Evolutionary conservation across 2,113 vertebrate species (phyloP).

Genomic region (Tyrannus savana): DNA sequence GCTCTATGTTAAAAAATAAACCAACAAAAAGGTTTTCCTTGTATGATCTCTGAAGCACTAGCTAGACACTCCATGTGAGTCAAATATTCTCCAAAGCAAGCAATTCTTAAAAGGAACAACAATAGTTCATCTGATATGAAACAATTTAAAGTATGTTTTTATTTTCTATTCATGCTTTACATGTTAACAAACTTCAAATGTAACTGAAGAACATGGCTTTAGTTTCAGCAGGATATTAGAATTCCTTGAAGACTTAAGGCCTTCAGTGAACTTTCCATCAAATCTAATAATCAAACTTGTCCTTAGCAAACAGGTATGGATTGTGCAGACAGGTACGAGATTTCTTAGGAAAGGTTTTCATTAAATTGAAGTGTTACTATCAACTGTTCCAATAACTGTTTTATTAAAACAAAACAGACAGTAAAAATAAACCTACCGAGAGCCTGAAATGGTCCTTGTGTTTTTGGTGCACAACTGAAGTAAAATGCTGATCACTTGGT

Average conservation of each 20-base stretch:
- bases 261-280: background rate
- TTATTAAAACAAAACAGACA: conserved; percentile 11
- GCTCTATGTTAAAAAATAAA: background rate
- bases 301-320: background rate
- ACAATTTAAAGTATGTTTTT: background rate
- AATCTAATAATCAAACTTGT: background rate
- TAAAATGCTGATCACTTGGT: conserved; percentile 96
- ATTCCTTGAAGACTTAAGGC: background rate
- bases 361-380: background rate
- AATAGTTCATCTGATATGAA: background rate
- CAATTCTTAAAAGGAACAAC: background rate
- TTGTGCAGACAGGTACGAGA: background rate
- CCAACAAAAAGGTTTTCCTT: background rate
- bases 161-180: background rate
- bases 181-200: background rate
- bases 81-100: background rate
- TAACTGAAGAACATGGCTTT: background rate
- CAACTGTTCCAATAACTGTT: background rate
- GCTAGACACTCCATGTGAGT: background rate
- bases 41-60: background rate
- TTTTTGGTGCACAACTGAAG: conserved; percentile 90
- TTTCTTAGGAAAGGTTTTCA: background rate
- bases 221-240: conserved; percentile 26
- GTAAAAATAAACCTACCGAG: conserved; percentile 79
- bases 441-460: conserved; percentile 97